A percentile compares a stretch with the other conserved stretches of the same genome.
Conservation (phyloP, 2,113 vertebrate species). For the Oceanites oceanicus region DNA sequence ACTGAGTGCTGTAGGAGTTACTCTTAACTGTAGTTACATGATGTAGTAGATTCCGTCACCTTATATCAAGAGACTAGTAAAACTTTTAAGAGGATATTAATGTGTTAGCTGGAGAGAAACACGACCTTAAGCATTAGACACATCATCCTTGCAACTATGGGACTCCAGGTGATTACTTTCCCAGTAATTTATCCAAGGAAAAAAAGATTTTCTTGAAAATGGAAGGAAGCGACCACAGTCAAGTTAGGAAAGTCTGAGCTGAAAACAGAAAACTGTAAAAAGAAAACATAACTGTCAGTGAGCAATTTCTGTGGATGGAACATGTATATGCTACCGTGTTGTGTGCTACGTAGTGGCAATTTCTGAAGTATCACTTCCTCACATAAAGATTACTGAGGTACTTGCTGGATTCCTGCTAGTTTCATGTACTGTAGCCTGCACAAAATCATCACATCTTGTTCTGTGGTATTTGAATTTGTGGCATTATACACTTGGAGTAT, state of each 20-base stretch:
- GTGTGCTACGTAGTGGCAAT: not conserved
- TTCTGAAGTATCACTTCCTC: not conserved
- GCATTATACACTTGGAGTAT: not conserved
- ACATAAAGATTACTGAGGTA: not conserved
- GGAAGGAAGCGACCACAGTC: not conserved
- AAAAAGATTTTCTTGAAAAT: not conserved
- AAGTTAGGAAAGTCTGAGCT: not conserved
- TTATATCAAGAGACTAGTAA: not conserved
- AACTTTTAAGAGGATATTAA: not conserved
- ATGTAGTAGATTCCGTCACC: not conserved
- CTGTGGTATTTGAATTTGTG: not conserved
- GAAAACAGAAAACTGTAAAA: not conserved
- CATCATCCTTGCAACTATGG: not conserved
- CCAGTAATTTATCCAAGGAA: not conserved
- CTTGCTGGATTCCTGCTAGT: not conserved
- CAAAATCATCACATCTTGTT: not conserved
- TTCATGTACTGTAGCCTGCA: not conserved
- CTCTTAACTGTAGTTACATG: not conserved
- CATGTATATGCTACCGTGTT: not conserved
- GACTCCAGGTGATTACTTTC: not conserved
- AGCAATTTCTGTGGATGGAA: not conserved
- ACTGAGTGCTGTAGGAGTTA: not conserved
- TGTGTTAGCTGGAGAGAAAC: not conserved
- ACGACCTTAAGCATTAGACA: not conserved
- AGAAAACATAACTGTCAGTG: not conserved